A percentile compares a stretch with the other conserved stretches of the same genome.
Conservation (phyloP, 2,888 invertebrate genomes). For the Chrysolina haemoptera region DNA sequence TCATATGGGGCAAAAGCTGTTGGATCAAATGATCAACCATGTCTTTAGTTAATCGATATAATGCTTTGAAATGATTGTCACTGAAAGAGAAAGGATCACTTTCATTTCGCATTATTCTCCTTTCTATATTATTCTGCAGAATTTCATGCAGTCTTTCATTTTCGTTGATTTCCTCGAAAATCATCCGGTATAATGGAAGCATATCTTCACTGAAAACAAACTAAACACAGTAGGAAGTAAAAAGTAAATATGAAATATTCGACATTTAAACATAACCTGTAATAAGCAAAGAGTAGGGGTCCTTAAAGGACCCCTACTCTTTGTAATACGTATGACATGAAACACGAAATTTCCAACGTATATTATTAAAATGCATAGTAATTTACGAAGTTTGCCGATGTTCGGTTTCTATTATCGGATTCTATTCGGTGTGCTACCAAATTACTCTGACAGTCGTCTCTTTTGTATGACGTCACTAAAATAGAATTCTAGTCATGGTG, state of each 20-base stretch:
- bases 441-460: background rate
- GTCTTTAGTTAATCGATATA: background rate
- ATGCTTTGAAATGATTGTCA: conserved; percentile 1
- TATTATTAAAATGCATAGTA: background rate
- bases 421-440: background rate
- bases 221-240: background rate
- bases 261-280: too few species aligned
- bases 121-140: conserved; percentile 4
- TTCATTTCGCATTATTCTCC: conserved; percentile 15
- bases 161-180: conserved; percentile 11
- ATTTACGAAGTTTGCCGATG: background rate
- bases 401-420: too few species aligned
- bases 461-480: too few species aligned
- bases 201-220: background rate
- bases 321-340: background rate
- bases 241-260: too few species aligned
- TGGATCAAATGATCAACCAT: too few species aligned
- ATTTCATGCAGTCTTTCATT: conserved; percentile 3
- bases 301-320: too few species aligned
- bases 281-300: too few species aligned
- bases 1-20: too few species aligned
- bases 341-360: background rate
- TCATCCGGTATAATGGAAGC: conserved; percentile 2
- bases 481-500: too few species aligned
- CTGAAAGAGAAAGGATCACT: conserved; percentile 6